phyloP scores from a whole-genome alignment of 2,113 vertebrate genomes.

The Montifringilla adamsi region DNA sequence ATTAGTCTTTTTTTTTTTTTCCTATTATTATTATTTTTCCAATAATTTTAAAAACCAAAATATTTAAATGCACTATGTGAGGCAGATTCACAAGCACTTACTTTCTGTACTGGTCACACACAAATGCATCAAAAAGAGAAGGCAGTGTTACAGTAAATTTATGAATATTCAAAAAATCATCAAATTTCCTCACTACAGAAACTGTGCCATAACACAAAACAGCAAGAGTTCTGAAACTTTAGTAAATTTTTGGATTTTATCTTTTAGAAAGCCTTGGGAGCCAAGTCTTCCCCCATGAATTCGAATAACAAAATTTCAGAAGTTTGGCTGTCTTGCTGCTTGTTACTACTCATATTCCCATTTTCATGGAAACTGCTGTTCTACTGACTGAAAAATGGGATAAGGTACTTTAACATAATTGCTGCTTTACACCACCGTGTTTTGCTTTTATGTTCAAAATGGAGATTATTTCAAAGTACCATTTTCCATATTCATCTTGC shows the following conservation, averaged over 20 bases:
- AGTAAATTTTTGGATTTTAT: not conserved
- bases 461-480: slow-evolving; percentile 41
- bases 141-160: not conserved
- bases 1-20: not conserved
- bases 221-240: not conserved
- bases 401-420: slow-evolving; percentile 6
- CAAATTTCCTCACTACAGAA: not conserved
- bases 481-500: slow-evolving; percentile 21
- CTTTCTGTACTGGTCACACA: not conserved
- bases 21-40: not conserved
- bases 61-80: not conserved
- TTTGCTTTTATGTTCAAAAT: slow-evolving; percentile 37
- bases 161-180: not conserved
- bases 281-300: not conserved
- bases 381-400: not conserved
- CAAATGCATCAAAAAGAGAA: not conserved
- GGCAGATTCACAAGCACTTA: not conserved
- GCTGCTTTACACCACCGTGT: not conserved
- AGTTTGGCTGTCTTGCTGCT: not conserved
- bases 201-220: not conserved
- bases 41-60: not conserved
- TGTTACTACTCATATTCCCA: not conserved
- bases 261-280: not conserved
- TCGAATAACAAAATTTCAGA: not conserved
- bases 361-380: not conserved